Evolutionary conservation across 2,113 vertebrate species (phyloP).

Genomic region (Ramphastos sulfuratus): DNA sequence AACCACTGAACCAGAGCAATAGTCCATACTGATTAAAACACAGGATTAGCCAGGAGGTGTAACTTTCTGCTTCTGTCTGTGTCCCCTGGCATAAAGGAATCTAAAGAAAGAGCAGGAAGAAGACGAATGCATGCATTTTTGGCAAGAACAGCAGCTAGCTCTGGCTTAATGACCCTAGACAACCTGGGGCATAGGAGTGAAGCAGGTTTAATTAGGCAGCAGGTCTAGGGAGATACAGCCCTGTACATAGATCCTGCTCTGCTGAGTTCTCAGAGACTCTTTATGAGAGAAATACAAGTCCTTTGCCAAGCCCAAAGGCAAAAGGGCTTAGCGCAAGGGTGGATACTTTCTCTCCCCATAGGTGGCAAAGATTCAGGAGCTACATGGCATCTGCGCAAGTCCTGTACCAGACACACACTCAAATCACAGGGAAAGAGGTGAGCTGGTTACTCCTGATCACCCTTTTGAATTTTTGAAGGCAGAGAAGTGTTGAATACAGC

Average conservation of each 20-base stretch:
- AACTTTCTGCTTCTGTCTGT: constrained; percentile 26
- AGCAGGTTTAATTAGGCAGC: constrained; percentile 36
- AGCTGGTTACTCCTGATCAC: not conserved
- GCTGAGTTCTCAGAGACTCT: not conserved
- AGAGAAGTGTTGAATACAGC: not conserved
- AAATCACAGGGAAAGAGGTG: not conserved
- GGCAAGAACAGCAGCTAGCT: constrained; percentile 15
- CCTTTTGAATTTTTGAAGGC: not conserved
- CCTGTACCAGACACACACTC: not conserved
- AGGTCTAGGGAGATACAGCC: constrained; percentile 6
- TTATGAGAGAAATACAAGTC: not conserved
- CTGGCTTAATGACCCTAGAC: constrained; percentile 43
- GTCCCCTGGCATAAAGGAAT: constrained; percentile 8
- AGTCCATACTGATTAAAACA: constrained; percentile 1
- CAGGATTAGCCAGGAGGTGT: constrained; percentile 10
- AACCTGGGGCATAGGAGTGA: constrained; percentile 49
- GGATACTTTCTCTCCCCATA: not conserved
- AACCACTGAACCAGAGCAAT: not conserved
- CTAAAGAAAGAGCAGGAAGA: constrained; percentile 6
- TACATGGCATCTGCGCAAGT: not conserved
- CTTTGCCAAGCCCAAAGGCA: constrained; percentile 25
- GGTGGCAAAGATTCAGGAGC: constrained; percentile 1
- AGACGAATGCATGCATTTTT: not conserved
- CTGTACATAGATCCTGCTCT: not conserved
- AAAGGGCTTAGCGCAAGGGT: constrained; percentile 14